Base-by-base conservation (phyloP, 1,140 invertebrate genomes). In the Sycophaga agraensis region DNA sequence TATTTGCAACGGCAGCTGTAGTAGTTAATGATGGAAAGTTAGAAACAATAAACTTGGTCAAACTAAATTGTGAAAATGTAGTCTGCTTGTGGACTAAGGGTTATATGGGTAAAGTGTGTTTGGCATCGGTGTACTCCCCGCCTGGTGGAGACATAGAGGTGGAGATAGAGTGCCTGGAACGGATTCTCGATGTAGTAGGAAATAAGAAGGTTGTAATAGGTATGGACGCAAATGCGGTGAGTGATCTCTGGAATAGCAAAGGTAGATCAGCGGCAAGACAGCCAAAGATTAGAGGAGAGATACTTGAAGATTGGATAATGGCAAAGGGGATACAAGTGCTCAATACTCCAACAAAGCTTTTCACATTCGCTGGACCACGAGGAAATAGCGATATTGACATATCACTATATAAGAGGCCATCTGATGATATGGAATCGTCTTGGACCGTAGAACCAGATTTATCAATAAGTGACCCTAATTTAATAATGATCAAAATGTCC, bases 181-280 rank as follows among this genome's bases (percentile, higher is more conserved):
- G 43, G n/a, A 39, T 64, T 1, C 39, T 35, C 12, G 31, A 21
- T 8, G 17, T 14, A n/a, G 12, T 59, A 14, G n/a, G 26, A 2
- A 43, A 43, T 5, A 24, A 24, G 14, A 34, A 24, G 4, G 34
- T 67, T 1, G 2, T 66, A 11, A 45, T 60, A 2, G 60, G 61
- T 5, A 24, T 59, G 59, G 66, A 66, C 35, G 61, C 61, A 8
- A 66, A 68, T 43, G 64, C 65, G 1, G 45, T 42, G 12, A 66
- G 65, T 11, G 57, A 45, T 8, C 31, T 64, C 26, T 68, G 67
- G 67, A 58, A 9, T 5, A 51, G 48, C 11, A 51, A 51, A 11
- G 11, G 2, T 16, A 12, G 19, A 11, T 16, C 5, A 2, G 6
- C 14, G n/a, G 19, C 11, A 2, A 4, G 48, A 5, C 8, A 11